A percentile compares a stretch with the other conserved stretches of the same genome.
Conservation (phyloP, 1,140 invertebrate species). For the Atta colombica region DNA sequence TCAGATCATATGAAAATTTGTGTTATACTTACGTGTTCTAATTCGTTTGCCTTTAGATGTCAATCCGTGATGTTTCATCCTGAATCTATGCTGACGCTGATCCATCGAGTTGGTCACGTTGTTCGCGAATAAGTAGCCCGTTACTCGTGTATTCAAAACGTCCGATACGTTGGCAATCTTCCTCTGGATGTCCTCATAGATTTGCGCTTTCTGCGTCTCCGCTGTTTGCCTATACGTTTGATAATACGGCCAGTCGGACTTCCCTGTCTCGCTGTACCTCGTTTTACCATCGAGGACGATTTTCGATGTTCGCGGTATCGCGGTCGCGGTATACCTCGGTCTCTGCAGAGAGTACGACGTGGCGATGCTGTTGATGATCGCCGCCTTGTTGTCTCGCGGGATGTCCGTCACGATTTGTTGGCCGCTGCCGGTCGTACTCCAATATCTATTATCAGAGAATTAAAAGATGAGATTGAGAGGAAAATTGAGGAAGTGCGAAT, state of each 20-base stretch:
- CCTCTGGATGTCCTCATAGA: conserved; percentile 82
- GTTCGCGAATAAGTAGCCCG: conserved; percentile 61
- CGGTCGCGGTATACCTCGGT: conserved; percentile 82
- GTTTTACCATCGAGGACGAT: conserved; percentile 25
- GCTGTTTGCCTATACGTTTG: conserved; percentile 72
- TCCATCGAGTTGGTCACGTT: conserved; percentile 69
- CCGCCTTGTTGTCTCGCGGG: conserved; percentile 89
- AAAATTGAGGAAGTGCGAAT: background rate
- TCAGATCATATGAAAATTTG: background rate
- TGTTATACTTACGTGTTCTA: conserved; percentile 80
- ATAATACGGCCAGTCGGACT: conserved; percentile 76
- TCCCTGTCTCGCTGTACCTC: conserved; percentile 25
- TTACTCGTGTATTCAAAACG: conserved; percentile 28
- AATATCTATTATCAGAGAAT: conserved; percentile 78
- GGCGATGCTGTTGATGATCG: conserved; percentile 91
- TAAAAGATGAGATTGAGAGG: background rate
- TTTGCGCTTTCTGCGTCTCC: conserved; percentile 80
- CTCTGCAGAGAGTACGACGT: conserved; percentile 88
- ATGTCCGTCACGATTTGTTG: conserved; percentile 71
- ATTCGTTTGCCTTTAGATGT: conserved; percentile 81
- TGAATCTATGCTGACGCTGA: conserved; percentile 81
- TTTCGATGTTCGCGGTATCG: conserved; percentile 67
- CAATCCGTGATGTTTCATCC: conserved; percentile 83
- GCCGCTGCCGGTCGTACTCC: conserved; percentile 79
- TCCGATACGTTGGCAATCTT: conserved; percentile 79